Percentiles rank a stretch among this genome's conserved stretches.
Evolutionary conservation across 2,888 invertebrate genomes (phyloP).

Genomic region (Allygus modestus): DNA sequence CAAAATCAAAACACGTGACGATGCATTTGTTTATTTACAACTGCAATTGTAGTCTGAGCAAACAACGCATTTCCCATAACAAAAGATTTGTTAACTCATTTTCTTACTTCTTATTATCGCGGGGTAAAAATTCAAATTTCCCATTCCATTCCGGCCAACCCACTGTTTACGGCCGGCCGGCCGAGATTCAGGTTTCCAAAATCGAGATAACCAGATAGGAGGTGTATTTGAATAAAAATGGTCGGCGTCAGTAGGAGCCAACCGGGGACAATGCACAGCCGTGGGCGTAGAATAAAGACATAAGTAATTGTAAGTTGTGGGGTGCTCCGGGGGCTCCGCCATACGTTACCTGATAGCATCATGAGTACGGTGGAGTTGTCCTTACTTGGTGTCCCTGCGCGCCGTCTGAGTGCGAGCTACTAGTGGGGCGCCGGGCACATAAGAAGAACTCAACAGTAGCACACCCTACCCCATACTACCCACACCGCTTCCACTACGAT

Average conservation of each 20-base stretch:
- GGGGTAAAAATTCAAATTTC: slow-evolving; percentile 32
- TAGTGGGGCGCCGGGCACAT: too few relatives aligned
- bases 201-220: slow-evolving; percentile 26
- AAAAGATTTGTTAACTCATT: too few relatives aligned
- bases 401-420: too few relatives aligned
- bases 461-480: too few relatives aligned
- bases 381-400: neutral
- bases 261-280: slow-evolving; percentile 5
- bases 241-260: neutral
- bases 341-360: neutral
- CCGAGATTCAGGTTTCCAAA: slow-evolving; percentile 29
- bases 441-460: too few relatives aligned
- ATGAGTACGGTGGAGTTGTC: neutral
- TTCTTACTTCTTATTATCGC: too few relatives aligned
- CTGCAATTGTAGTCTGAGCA: too few relatives aligned
- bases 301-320: slow-evolving; percentile 51
- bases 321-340: neutral
- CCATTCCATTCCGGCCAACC: neutral
- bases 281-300: slow-evolving; percentile 56
- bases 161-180: neutral
- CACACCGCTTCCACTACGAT: too few relatives aligned
- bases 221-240: slow-evolving; percentile 10
- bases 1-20: too few relatives aligned
- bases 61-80: too few relatives aligned
- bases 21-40: too few relatives aligned